A percentile compares a stretch with the other conserved stretches of the same genome.
Conservation (phyloP, 1,140 invertebrate species). For the Zaprionus camerounensis region DNA sequence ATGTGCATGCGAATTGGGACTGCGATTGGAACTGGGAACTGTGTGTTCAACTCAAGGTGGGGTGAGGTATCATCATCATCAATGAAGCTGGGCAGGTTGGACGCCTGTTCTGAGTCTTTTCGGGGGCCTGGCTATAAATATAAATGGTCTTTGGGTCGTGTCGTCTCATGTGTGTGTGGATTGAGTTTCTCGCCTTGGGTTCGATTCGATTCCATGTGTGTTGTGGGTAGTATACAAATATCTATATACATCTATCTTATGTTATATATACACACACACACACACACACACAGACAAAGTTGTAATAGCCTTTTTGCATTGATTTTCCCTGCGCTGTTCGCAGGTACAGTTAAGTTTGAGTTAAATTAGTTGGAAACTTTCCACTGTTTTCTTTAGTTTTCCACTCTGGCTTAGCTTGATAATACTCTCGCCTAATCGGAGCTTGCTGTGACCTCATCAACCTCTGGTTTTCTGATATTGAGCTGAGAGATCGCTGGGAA, state of each 20-base stretch:
- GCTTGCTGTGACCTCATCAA: constrained; percentile 7
- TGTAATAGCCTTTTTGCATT: constrained; percentile 5
- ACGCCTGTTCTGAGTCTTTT: constrained; percentile 38
- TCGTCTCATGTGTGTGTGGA: constrained; percentile 44
- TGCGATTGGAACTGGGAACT: constrained; percentile 6
- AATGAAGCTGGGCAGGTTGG: constrained; percentile 3
- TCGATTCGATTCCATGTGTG: constrained; percentile 34
- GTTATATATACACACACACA: constrained; percentile 2
- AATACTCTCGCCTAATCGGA: not conserved
- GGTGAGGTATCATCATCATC: not conserved
- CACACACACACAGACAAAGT: not conserved
- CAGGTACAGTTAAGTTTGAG: constrained; percentile 23
- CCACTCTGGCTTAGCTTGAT: not conserved
- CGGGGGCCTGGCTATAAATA: constrained; percentile 60
- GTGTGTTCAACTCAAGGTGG: not conserved
- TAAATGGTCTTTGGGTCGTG: constrained; percentile 55
- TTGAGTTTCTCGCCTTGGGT: constrained; percentile 58
- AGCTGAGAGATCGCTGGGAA: constrained; percentile 5
- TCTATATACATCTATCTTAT: constrained; percentile 4
- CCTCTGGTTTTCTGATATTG: not conserved
- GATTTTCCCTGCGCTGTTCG: not conserved
- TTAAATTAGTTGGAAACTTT: not conserved
- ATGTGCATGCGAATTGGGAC: constrained; percentile 56
- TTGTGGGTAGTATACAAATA: constrained; percentile 43
- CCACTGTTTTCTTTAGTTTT: not conserved